Conservation (phyloP, 35 echinoderm and acorn worm genomes). For the Lytechinus variegatus region DNA sequence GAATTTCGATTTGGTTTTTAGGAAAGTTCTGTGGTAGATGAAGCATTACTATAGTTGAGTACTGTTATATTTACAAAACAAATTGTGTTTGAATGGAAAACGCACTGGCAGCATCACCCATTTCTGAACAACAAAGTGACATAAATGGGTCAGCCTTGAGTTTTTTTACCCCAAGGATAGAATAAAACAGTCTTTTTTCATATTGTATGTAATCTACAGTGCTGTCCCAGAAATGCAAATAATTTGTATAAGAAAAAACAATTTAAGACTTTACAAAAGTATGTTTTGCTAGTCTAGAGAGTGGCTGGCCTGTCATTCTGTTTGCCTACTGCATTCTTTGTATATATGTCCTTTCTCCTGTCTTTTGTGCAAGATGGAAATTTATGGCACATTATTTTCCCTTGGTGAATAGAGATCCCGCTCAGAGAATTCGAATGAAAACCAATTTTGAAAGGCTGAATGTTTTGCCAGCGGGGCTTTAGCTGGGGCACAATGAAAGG, state of each 20-base stretch:
- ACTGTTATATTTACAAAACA: background rate
- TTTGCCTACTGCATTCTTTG: background rate
- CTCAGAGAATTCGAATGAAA: conserved; percentile 19
- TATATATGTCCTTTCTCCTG: background rate
- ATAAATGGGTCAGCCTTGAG: conserved; percentile 11
- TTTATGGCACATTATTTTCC: conserved; percentile 45
- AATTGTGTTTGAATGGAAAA: background rate
- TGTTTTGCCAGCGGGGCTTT: conserved; percentile 25
- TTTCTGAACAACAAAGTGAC: background rate
- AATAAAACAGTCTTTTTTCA: background rate
- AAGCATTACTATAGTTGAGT: background rate
- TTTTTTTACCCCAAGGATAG: background rate
- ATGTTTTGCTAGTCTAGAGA: background rate
- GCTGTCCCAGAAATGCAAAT: background rate
- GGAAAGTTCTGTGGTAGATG: background rate
- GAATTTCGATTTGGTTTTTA: background rate
- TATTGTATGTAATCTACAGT: background rate
- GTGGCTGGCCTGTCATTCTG: background rate
- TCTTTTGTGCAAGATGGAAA: conserved; percentile 5
- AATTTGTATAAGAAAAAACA: background rate
- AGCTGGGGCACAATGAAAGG: background rate
- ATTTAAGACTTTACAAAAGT: background rate
- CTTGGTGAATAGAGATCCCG: background rate
- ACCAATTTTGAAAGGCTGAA: conserved; percentile 9
- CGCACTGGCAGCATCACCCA: background rate